These are phyloP conservation scores for Sarcophaga caerulescens DNA, from an alignment of 2,888 invertebrate genomes.

Conservation along the genomic window DNA sequence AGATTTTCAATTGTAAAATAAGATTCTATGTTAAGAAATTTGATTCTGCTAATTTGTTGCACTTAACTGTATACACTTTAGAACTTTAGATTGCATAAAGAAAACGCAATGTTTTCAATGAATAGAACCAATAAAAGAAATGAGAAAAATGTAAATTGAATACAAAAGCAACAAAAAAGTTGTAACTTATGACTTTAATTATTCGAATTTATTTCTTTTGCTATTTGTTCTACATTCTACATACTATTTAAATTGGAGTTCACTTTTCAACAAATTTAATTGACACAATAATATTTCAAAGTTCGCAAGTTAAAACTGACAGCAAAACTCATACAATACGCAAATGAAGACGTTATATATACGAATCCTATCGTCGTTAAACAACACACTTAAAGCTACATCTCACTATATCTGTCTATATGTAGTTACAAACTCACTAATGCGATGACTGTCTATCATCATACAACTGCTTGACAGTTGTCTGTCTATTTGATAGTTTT, in stretches of 20 bases:
- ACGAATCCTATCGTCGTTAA: not conserved
- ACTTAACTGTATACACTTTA: not conserved
- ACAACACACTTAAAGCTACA: not conserved
- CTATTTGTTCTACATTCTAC: slow-evolving; percentile 39
- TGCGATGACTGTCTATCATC: slow-evolving; percentile 1
- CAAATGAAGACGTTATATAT: slow-evolving; percentile 46
- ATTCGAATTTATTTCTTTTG: slow-evolving; percentile 54
- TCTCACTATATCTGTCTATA: not conserved
- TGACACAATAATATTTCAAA: slow-evolving; percentile 62
- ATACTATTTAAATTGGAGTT: slow-evolving; percentile 48
- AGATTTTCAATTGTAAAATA: too few species aligned
- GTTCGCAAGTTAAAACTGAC: slow-evolving; percentile 50
- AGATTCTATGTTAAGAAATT: too few species aligned
- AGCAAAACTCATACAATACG: not conserved
- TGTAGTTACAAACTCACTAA: not conserved
- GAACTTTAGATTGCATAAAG: not conserved
- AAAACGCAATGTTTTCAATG: not conserved
- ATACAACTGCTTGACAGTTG: not conserved
- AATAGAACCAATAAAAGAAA: not conserved
- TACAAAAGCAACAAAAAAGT: slow-evolving; percentile 6
- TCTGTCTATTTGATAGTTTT: slow-evolving; percentile 31
- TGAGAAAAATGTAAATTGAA: not conserved
- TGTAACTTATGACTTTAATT: slow-evolving; percentile 58
- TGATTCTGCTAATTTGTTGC: not conserved
- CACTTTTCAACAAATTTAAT: slow-evolving; percentile 57